phyloP scores from a whole-genome alignment of 2,113 vertebrate genomes.

The Calyptomena viridis region DNA sequence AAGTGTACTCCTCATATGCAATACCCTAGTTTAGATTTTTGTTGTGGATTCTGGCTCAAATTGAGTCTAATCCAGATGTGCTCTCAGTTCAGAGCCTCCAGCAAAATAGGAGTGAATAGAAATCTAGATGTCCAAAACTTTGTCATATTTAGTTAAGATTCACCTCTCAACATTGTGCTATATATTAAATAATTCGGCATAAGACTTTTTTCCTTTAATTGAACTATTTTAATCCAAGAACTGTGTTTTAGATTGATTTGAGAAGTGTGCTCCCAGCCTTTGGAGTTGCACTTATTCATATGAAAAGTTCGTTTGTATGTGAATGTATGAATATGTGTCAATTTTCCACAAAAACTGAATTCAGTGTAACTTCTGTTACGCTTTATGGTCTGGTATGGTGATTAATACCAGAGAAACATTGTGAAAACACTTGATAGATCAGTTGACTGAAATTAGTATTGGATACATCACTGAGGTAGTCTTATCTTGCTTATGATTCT shows the following conservation, averaged over 20 bases:
- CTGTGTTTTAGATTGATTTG: neutral
- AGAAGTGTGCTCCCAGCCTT: neutral
- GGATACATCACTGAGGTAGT: neutral
- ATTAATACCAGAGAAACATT: neutral
- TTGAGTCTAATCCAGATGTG: fast-evolving
- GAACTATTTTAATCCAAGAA: neutral
- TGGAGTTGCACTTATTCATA: neutral
- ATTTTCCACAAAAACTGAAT: neutral
- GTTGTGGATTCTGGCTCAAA: neutral
- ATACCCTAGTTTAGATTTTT: neutral
- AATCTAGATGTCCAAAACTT: neutral
- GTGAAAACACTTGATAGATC: neutral
- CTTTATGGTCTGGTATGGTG: neutral
- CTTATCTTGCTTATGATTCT: neutral
- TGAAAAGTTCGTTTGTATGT: neutral
- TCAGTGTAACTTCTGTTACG: neutral
- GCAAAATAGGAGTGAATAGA: neutral
- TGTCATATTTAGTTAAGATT: neutral
- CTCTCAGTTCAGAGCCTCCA: neutral
- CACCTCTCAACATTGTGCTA: neutral
- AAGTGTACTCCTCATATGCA: neutral
- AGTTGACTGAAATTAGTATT: neutral
- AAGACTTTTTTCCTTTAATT: neutral
- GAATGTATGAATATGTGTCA: neutral
- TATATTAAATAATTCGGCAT: neutral